Conservation (phyloP, 2,797 vertebrate genomes). For the Rachycentron canadum region DNA sequence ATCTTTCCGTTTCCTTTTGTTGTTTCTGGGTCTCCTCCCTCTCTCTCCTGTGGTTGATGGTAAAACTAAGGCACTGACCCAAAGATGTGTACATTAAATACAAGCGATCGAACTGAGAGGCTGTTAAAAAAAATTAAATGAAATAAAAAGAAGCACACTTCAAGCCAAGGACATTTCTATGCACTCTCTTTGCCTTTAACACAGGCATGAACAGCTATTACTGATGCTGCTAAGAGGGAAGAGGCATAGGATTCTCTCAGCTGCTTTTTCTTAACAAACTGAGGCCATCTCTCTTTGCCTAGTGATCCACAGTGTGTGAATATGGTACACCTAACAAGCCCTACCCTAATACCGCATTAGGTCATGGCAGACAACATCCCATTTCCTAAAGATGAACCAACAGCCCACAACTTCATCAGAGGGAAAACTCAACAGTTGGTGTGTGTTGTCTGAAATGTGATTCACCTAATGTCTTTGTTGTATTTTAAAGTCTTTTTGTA, state of each 20-base stretch:
- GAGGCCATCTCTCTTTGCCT: slow-evolving; percentile 56
- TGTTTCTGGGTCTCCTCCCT: slow-evolving; percentile 56
- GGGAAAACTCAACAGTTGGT: slow-evolving; percentile 36
- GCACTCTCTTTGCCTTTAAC: slow-evolving; percentile 73
- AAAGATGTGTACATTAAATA: slow-evolving; percentile 72
- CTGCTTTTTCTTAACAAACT: slow-evolving; percentile 59
- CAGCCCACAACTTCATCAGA: slow-evolving; percentile 32
- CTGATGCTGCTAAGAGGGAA: slow-evolving; percentile 59
- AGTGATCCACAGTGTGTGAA: slow-evolving; percentile 64
- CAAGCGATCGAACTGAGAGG: slow-evolving; percentile 46
- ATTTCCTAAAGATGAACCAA: slow-evolving; percentile 54
- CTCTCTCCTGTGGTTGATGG: slow-evolving; percentile 49
- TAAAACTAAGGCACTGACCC: slow-evolving; percentile 68
- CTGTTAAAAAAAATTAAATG: slow-evolving; percentile 5
- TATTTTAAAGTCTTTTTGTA: slow-evolving; percentile 85
- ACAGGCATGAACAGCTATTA: slow-evolving; percentile 62
- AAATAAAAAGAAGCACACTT: slow-evolving; percentile 68
- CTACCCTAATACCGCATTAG: slow-evolving; percentile 50
- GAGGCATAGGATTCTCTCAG: slow-evolving; percentile 58
- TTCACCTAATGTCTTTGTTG: slow-evolving; percentile 75
- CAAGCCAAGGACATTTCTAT: slow-evolving; percentile 78
- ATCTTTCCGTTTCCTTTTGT: slow-evolving; percentile 55
- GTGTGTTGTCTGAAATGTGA: slow-evolving; percentile 68
- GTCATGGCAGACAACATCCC: slow-evolving; percentile 49
- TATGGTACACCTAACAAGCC: slow-evolving; percentile 74